Conservation (phyloP, 2,113 vertebrate species). For the Pangasianodon hypophthalmus region DNA sequence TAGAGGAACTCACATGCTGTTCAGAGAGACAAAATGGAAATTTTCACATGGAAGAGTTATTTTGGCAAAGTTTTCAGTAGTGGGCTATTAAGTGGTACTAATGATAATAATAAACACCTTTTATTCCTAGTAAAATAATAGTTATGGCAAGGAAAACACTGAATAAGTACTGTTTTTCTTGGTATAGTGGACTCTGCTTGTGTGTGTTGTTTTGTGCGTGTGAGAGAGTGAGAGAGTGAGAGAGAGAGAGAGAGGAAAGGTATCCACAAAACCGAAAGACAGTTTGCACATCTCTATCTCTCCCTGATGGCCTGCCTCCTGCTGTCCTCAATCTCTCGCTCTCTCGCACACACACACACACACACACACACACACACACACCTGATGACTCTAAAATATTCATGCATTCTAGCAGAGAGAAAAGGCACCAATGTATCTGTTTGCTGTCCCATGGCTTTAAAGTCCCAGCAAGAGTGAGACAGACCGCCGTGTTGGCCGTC, state of each 20-base stretch:
- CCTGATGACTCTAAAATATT: conserved; percentile 44
- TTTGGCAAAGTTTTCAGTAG: not conserved
- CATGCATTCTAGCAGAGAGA: conserved; percentile 24
- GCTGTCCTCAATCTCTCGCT: not conserved
- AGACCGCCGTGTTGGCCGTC: not conserved
- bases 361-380: not conserved
- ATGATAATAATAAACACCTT: not conserved
- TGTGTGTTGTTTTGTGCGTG: not conserved
- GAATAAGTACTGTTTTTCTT: not conserved
- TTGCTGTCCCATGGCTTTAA: conserved; percentile 30
- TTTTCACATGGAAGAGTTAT: not conserved
- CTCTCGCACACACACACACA: no score
- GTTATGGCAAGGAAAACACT: not conserved
- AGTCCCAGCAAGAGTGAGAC: conserved; percentile 22
- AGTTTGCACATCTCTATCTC: conserved; percentile 16
- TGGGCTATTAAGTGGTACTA: not conserved
- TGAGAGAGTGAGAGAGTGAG: not conserved
- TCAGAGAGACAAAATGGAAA: not conserved
- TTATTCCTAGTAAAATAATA: not conserved
- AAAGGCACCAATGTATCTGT: not conserved
- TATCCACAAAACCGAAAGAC: not conserved
- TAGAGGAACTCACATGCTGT: no score
- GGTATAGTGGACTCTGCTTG: not conserved
- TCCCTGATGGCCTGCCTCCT: not conserved
- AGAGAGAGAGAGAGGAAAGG: not conserved